phyloP scores from a whole-genome alignment of 2,888 invertebrate species.

The Smittia aterrima region DNA sequence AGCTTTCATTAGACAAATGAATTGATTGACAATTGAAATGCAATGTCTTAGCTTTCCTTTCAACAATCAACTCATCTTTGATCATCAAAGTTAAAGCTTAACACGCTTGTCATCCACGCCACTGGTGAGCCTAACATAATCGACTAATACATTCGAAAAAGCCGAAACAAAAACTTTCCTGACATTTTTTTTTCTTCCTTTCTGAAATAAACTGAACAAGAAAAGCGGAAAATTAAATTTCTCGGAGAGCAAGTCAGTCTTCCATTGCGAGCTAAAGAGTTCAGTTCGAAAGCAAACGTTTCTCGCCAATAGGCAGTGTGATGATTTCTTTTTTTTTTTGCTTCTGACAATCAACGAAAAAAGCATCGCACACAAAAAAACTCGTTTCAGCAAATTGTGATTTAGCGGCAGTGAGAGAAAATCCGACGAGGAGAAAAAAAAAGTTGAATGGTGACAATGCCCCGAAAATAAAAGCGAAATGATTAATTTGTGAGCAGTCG shows the following conservation, averaged over 20 bases:
- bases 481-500: neutral
- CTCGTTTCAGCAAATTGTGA: slow-evolving; percentile 7
- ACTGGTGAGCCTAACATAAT: too few relatives aligned
- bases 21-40: too few relatives aligned
- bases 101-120: too few relatives aligned
- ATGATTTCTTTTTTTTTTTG: slow-evolving; percentile 13
- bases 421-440: neutral
- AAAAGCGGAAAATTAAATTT: slow-evolving; percentile 10
- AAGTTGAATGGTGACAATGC: neutral
- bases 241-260: slow-evolving; percentile 4
- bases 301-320: neutral
- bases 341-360: neutral
- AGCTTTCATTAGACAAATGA: too few relatives aligned
- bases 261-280: neutral
- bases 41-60: too few relatives aligned
- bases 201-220: neutral
- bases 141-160: neutral
- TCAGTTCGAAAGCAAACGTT: neutral
- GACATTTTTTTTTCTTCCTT: neutral
- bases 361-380: slow-evolving; percentile 8
- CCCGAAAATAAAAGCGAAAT: slow-evolving; percentile 1
- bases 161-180: slow-evolving; percentile 9
- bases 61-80: too few relatives aligned
- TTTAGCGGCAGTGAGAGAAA: slow-evolving; percentile 11
- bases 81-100: too few relatives aligned